Percentiles rank a stretch among this genome's conserved stretches.
Conservation (phyloP, 2,797 vertebrate genomes). For the Cossypha caffra region DNA sequence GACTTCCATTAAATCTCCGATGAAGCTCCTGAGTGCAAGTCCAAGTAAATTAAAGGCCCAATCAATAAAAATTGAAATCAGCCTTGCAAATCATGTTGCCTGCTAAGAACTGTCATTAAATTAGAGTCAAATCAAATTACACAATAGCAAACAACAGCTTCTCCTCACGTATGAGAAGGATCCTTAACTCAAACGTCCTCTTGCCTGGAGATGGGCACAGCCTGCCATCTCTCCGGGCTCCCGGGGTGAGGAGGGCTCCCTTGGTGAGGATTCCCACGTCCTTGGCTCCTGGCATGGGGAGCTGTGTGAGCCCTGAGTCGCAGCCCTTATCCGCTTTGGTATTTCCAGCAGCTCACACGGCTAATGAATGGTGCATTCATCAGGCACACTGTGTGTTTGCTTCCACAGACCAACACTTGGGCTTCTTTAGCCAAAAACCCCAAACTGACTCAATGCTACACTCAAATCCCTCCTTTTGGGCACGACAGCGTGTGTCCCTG, state of each 20-base stretch:
- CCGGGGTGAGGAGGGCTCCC: background rate
- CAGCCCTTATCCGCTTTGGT: background rate
- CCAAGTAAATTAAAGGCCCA: constrained; percentile 19
- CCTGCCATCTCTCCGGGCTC: accelerated
- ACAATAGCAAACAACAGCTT: background rate
- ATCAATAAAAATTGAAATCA: constrained; percentile 31
- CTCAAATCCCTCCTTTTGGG: background rate
- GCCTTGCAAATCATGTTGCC: constrained; percentile 1
- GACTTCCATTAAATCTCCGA: background rate
- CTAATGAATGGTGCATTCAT: constrained; percentile 7
- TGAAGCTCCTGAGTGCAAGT: background rate
- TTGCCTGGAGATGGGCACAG: background rate
- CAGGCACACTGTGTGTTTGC: background rate
- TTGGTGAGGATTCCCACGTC: background rate
- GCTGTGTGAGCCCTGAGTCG: background rate
- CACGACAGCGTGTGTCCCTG: accelerated
- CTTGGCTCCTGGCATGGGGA: background rate
- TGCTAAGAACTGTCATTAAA: background rate
- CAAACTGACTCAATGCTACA: accelerated
- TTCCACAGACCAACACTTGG: background rate
- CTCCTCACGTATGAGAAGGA: background rate
- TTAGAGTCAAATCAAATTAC: constrained; percentile 21
- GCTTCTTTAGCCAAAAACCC: background rate
- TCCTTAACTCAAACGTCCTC: background rate
- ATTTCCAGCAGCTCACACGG: constrained; percentile 2